Conservation (phyloP, 2,113 vertebrate genomes). For the Psittacus erithacus region DNA sequence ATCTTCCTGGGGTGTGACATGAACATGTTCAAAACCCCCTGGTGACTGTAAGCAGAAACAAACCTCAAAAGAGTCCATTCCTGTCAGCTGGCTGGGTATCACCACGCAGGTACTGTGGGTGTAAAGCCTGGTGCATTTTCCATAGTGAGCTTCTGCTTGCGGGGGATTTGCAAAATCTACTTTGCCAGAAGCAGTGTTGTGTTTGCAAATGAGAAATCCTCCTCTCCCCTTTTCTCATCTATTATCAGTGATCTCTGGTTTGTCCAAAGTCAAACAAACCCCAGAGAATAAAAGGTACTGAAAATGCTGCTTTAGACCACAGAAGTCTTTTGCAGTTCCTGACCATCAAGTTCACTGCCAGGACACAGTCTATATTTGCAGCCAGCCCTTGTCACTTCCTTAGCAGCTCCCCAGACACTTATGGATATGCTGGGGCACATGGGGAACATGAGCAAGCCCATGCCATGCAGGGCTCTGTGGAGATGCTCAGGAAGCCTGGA, state of each 20-base stretch:
- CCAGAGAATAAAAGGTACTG: background rate
- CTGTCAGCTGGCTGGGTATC: background rate
- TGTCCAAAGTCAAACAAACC: slow-evolving; percentile 20
- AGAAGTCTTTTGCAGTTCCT: background rate
- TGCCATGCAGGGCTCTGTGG: rapidly evolving
- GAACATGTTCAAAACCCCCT: background rate
- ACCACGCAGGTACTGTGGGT: background rate
- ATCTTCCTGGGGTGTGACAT: background rate
- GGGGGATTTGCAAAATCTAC: background rate
- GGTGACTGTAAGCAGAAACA: background rate
- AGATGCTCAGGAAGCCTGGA: background rate
- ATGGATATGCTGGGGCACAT: rapidly evolving
- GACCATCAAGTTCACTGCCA: slow-evolving; percentile 1
- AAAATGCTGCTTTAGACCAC: background rate
- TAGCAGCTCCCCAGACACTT: background rate
- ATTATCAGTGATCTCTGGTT: background rate
- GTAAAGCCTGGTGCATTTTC: background rate
- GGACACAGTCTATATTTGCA: background rate
- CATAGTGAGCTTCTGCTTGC: background rate
- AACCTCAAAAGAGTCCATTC: background rate
- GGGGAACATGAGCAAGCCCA: background rate
- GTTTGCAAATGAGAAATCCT: background rate
- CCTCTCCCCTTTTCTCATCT: background rate
- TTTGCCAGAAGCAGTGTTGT: background rate
- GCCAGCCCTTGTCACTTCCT: background rate